Base-by-base conservation (phyloP, 2,797 vertebrate species). In the Dipus sagitta region DNA sequence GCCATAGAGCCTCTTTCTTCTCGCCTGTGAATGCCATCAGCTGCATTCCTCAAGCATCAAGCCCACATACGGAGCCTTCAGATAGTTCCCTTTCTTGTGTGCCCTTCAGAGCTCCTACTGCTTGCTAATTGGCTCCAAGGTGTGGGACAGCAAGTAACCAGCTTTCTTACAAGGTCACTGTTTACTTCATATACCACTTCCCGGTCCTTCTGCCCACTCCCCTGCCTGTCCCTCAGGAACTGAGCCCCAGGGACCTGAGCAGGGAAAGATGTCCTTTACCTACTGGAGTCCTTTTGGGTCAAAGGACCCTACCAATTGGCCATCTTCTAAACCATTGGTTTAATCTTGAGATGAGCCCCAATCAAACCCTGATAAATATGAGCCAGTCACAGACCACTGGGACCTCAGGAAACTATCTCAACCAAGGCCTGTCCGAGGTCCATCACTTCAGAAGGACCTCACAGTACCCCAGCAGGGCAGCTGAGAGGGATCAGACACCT, bases 341-440 rank as follows among this genome's bases (percentile, higher is more conserved):
- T 95, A 91, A 96, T 75, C 93, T 81, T 28, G 58, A 90, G 67
- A 86, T 80, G 9, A 92, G 18, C 54, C 42, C 8, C 64, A 42
- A 32, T 88, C 26, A 90, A 92, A 82, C 90, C 60, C 93, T 38
- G 62, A 15, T 88, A 85, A 80, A 54, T 76, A 71, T 26, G 74
- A 94, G 93, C 52, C 83, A 85, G 6, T 68, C 52, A 77, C 52
- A 74, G 74, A 70, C 60, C 74, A 54, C 65, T 84, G 62, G 87
- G 54, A 60, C 87, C 88, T 93, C 80, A 87, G 95, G 88, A 95
- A 86, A 90, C 76, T 60, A 65, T 21, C 30, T 54, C 47, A 82
- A 65, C 15, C 60, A 92, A n/a, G 71, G 76, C 23, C 68, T 34
- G 42, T 82, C 64, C 64, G 42, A 87, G 71, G 54, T 58, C 71